These are phyloP conservation scores for Drosophila subsilvestris DNA, from an alignment of 2,888 invertebrate species.

Conservation along the genomic window DNA sequence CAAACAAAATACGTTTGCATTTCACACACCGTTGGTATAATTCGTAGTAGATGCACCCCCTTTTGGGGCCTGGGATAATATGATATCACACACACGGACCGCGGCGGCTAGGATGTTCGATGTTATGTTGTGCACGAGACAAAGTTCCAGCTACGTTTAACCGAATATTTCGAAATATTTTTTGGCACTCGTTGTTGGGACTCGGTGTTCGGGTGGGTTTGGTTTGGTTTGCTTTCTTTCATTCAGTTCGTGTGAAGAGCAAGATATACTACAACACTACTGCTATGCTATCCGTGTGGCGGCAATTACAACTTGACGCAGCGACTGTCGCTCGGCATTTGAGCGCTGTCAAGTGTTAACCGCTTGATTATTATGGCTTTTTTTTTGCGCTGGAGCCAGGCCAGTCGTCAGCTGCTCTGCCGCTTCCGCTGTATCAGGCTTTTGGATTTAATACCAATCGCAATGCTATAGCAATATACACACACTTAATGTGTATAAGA, in stretches of 20 bases:
- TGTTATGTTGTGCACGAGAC: constrained; percentile 32
- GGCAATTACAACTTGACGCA: constrained; percentile 66
- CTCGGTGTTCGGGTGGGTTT: constrained; percentile 14
- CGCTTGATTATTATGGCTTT: constrained; percentile 72
- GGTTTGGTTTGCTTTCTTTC: too few species aligned
- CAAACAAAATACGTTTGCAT: constrained; percentile 28
- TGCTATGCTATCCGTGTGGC: constrained; percentile 14
- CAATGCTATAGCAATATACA: background rate
- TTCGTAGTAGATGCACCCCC: constrained; percentile 6
- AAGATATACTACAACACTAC: constrained; percentile 3
- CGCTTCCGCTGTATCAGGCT: constrained; percentile 43
- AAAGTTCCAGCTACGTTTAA: constrained; percentile 62
- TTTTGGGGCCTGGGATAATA: constrained; percentile 10
- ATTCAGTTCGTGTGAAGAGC: constrained; percentile 17
- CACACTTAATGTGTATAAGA: background rate
- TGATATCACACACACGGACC: constrained; percentile 28
- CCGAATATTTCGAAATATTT: constrained; percentile 64
- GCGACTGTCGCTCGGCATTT: constrained; percentile 70
- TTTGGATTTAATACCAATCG: constrained; percentile 22
- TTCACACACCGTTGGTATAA: constrained; percentile 15
- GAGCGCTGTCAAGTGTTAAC: constrained; percentile 68
- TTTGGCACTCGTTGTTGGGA: constrained; percentile 2
- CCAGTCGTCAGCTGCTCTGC: constrained; percentile 49
- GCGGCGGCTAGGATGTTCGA: constrained; percentile 36
- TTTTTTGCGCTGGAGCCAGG: constrained; percentile 63